Conservation (phyloP, 2,113 vertebrate genomes). For the Dicrurus megarhynchus region DNA sequence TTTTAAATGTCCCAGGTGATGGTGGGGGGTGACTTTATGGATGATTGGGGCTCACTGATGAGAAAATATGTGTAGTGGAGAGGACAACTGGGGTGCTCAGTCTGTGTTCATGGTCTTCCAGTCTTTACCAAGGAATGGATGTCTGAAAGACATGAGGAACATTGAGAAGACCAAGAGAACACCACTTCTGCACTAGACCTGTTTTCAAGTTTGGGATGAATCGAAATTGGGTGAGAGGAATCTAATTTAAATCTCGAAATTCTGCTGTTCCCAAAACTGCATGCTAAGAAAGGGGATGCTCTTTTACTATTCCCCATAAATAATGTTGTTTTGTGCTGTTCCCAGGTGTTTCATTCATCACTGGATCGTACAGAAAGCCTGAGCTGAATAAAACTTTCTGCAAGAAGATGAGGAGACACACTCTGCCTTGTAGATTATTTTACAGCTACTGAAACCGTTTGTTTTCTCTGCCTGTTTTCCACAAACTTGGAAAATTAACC, state of each 20-base stretch:
- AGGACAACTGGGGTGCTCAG: neutral
- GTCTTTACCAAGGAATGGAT: neutral
- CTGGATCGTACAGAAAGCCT: neutral
- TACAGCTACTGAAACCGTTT: neutral
- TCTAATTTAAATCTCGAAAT: constrained; percentile 17
- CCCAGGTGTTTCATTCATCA: constrained; percentile 53
- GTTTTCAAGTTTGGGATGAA: neutral
- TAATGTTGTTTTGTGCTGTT: constrained; percentile 18
- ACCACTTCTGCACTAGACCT: neutral
- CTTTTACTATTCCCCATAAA: constrained; percentile 40
- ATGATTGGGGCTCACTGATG: neutral
- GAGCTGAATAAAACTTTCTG: constrained; percentile 51
- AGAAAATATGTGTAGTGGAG: neutral
- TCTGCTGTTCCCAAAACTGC: neutral
- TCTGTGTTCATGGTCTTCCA: neutral
- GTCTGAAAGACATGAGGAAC: neutral
- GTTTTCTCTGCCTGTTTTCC: neutral
- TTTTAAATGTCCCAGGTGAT: neutral
- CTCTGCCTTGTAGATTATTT: constrained; percentile 46
- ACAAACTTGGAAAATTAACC: constrained; percentile 35
- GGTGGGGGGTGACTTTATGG: neutral
- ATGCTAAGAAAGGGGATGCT: neutral
- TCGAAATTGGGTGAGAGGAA: neutral
- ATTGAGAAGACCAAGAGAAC: neutral
- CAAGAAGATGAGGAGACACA: constrained; percentile 21